Percentiles rank a stretch among this genome's conserved stretches.
Evolutionary conservation across 2,797 vertebrate genomes (phyloP).

Genomic region (Lophura swinhoii): DNA sequence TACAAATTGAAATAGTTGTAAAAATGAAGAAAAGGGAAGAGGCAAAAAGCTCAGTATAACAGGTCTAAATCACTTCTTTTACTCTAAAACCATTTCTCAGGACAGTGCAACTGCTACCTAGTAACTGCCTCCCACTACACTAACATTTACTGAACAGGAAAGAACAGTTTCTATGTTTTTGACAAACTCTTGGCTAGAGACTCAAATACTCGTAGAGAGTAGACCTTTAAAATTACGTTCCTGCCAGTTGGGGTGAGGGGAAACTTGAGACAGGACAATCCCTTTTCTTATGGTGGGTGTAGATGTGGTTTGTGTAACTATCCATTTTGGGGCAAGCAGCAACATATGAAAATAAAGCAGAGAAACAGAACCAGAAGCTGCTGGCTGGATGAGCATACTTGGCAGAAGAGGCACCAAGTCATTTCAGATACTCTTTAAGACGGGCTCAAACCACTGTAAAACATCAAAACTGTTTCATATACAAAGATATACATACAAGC

Average conservation of each 20-base stretch:
- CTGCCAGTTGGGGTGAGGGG: not conserved
- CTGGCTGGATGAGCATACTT: not conserved
- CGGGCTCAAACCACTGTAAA: not conserved
- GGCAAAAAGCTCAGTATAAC: not conserved
- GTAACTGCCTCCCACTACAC: not conserved
- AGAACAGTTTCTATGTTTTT: not conserved
- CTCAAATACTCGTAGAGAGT: not conserved
- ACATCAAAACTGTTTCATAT: not conserved
- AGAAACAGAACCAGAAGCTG: not conserved
- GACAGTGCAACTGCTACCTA: not conserved
- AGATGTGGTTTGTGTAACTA: not conserved
- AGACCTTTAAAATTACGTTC: not conserved
- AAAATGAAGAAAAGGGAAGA: not conserved
- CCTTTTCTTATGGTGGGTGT: not conserved
- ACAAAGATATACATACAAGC: not conserved
- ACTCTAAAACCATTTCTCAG: not conserved
- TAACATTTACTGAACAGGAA: not conserved
- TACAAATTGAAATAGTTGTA: not conserved
- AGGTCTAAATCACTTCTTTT: not conserved
- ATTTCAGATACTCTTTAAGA: not conserved
- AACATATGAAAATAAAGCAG: not conserved
- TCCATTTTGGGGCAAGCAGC: not conserved
- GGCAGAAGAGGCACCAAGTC: not conserved
- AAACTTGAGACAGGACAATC: fast-evolving
- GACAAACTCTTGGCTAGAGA: conserved; percentile 27